phyloP scores from a whole-genome alignment of 2,888 invertebrate genomes.

The Melangyna quadrimaculata region DNA sequence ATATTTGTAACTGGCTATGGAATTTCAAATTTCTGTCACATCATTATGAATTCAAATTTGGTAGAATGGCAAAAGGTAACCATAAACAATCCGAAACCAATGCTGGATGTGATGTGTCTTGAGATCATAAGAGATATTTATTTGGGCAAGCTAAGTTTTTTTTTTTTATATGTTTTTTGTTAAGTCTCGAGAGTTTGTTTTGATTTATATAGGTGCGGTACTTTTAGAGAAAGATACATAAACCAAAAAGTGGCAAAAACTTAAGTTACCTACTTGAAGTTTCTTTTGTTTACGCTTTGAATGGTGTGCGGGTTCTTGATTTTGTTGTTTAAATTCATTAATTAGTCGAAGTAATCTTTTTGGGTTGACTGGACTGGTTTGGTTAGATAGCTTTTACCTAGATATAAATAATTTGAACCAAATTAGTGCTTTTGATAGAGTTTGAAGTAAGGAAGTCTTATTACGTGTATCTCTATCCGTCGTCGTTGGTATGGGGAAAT shows the following conservation, averaged over 20 bases:
- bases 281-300: conserved; percentile 14
- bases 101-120: conserved; percentile 14
- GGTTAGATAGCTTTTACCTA: background rate
- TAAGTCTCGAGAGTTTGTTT: conserved; percentile 27
- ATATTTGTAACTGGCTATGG: conserved; percentile 44
- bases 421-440: background rate
- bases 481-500: background rate
- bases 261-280: background rate
- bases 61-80: background rate
- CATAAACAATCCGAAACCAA: conserved; percentile 9
- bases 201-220: conserved; percentile 65
- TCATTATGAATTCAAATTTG: conserved; percentile 47
- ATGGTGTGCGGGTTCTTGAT: background rate
- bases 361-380: background rate
- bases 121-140: conserved; percentile 22
- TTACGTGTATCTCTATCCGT: background rate
- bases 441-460: background rate
- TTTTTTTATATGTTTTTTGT: background rate
- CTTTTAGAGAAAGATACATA: conserved; percentile 26
- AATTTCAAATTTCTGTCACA: conserved; percentile 45
- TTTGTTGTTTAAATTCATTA: conserved; percentile 5
- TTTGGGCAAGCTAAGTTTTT: conserved; percentile 13
- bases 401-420: background rate
- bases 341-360: conserved; percentile 15
- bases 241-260: conserved; percentile 19